These are phyloP conservation scores for Catagonus wagneri DNA, from an alignment of 2,113 vertebrate species.

Conservation along the genomic window DNA sequence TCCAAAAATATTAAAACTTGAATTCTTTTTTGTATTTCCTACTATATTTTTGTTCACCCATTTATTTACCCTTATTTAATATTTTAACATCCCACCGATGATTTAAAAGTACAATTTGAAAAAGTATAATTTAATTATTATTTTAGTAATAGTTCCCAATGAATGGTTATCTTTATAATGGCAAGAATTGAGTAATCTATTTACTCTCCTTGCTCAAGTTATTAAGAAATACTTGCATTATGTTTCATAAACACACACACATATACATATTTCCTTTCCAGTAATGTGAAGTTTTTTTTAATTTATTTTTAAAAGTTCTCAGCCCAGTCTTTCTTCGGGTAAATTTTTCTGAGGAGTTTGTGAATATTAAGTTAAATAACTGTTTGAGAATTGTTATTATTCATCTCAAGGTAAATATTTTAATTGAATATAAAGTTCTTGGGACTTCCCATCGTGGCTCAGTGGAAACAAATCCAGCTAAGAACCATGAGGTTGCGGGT, in stretches of 20 bases:
- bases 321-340: background rate
- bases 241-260: background rate
- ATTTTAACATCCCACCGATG: background rate
- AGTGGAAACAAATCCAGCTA: too few relatives aligned
- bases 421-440: conserved; percentile 24
- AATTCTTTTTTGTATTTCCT: background rate
- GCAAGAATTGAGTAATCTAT: conserved; percentile 13
- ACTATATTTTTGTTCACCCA: background rate
- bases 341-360: background rate
- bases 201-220: background rate
- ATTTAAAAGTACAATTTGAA: conserved; percentile 41
- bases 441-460: too few relatives aligned
- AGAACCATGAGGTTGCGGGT: too few relatives aligned
- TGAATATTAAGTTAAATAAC: background rate
- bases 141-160: background rate
- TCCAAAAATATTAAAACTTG: conserved; percentile 7
- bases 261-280: background rate
- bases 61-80: background rate
- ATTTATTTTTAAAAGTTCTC: background rate
- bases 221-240: background rate
- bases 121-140: conserved; percentile 16
- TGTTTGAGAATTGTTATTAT: background rate
- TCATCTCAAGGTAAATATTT: background rate
- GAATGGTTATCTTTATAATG: background rate
- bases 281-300: background rate